Evolutionary conservation across 2,113 vertebrate genomes (phyloP).

Genomic region (Rhombomys opimus): DNA sequence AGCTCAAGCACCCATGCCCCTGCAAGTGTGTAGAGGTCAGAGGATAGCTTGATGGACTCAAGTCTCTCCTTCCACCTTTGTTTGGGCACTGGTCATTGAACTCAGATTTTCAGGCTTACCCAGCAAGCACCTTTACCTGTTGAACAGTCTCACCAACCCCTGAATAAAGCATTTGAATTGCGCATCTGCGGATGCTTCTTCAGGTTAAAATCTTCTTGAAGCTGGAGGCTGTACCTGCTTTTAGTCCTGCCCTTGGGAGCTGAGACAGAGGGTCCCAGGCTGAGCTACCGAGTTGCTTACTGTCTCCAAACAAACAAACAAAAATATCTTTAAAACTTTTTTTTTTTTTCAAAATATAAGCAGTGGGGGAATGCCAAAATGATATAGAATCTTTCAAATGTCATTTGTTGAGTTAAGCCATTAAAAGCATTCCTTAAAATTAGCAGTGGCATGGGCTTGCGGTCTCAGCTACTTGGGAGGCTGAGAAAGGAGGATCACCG

Average conservation of each 20-base stretch:
- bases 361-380: background rate
- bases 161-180: background rate
- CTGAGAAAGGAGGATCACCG: background rate
- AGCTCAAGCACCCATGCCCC: background rate
- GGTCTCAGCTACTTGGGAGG: background rate
- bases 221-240: background rate
- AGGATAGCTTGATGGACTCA: background rate
- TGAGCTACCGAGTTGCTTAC: background rate
- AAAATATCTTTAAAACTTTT: too few relatives aligned
- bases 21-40: background rate
- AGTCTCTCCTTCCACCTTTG: background rate
- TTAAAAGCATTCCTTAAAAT: conserved; percentile 43
- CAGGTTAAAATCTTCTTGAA: conserved; percentile 39
- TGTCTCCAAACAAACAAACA: background rate
- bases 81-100: background rate
- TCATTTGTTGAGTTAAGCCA: conserved; percentile 45
- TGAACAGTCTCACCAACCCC: background rate
- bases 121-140: too few relatives aligned
- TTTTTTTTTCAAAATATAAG: background rate
- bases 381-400: background rate
- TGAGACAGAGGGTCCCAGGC: background rate
- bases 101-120: background rate
- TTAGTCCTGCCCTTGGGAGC: background rate
- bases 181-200: background rate
- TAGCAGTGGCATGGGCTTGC: background rate